Percentiles rank a stretch among this genome's conserved stretches.
Evolutionary conservation across 2,113 vertebrate genomes (phyloP).

Genomic region (Phalacrocorax carbo): DNA sequence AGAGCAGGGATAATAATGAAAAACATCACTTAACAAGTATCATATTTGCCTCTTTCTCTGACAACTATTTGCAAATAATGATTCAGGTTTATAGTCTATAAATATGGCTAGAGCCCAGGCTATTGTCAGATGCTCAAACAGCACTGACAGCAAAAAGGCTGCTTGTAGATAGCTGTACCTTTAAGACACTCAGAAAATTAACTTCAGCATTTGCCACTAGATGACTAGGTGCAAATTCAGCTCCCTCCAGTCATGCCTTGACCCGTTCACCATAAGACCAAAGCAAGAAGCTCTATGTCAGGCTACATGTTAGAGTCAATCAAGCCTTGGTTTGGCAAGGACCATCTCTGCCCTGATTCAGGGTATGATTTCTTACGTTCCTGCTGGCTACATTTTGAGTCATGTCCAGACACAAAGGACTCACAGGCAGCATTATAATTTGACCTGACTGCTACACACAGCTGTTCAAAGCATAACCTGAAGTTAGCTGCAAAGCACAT

Average conservation of each 20-base stretch:
- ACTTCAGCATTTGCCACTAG: neutral
- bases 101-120: neutral
- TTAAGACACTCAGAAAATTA: neutral
- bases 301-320: neutral
- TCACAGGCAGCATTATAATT: neutral
- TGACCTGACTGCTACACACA: neutral
- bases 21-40: neutral
- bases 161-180: neutral
- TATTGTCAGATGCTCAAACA: neutral
- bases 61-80: neutral
- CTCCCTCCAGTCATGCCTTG: neutral
- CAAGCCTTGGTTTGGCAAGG: neutral
- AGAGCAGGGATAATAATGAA: neutral
- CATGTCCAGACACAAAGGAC: neutral
- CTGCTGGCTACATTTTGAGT: neutral
- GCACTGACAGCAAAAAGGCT: neutral
- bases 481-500: neutral
- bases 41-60: neutral
- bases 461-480: neutral
- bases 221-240: neutral
- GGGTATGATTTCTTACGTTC: neutral
- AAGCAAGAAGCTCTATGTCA: neutral
- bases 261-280: neutral
- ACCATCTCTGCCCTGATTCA: neutral
- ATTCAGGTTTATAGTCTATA: neutral